A percentile compares a stretch with the other conserved stretches of the same genome.
Conservation (phyloP, 2,888 invertebrate species). For the Thereva unica region DNA sequence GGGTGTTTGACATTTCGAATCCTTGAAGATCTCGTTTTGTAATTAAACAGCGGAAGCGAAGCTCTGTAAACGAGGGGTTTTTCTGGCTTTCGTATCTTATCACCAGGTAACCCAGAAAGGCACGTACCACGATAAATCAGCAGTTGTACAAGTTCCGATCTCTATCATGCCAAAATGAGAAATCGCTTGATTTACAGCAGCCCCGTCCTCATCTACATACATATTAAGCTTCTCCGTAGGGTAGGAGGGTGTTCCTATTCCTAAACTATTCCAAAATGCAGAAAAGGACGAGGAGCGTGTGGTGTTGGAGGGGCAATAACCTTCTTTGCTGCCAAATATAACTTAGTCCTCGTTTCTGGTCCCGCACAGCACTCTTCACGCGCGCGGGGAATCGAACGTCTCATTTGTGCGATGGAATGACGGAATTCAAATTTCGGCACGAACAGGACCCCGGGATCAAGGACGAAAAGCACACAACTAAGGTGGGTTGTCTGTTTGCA, state of each 20-base stretch:
- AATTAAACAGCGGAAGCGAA: too few relatives aligned
- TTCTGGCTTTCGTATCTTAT: too few relatives aligned
- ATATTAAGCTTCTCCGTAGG: conserved; percentile 23
- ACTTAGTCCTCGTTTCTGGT: too few relatives aligned
- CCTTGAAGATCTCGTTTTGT: conserved; percentile 2
- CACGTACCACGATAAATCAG: conserved; percentile 31
- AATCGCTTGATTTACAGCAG: conserved; percentile 34
- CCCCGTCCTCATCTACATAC: conserved; percentile 34
- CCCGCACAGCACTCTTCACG: not conserved
- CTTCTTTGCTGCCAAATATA: too few relatives aligned
- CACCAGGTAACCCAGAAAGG: conserved; percentile 16
- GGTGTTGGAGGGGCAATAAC: too few relatives aligned
- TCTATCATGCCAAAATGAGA: conserved; percentile 31
- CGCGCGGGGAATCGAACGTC: conserved; percentile 28
- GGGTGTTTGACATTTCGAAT: conserved; percentile 21
- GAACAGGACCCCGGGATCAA: conserved; percentile 16
- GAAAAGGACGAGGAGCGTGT: too few relatives aligned
- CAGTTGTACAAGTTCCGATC: conserved; percentile 35
- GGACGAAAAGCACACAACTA: not conserved
- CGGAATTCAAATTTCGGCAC: conserved; percentile 28
- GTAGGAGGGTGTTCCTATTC: conserved; percentile 1
- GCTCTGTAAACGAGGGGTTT: too few relatives aligned
- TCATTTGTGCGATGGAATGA: conserved; percentile 19
- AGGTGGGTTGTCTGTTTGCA: conserved; percentile 12
- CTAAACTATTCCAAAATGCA: conserved; percentile 19